Percentiles rank a stretch among this genome's conserved stretches.
Evolutionary conservation across 2,888 invertebrate genomes (phyloP).

Genomic region (Lasioglossum lativentre): DNA sequence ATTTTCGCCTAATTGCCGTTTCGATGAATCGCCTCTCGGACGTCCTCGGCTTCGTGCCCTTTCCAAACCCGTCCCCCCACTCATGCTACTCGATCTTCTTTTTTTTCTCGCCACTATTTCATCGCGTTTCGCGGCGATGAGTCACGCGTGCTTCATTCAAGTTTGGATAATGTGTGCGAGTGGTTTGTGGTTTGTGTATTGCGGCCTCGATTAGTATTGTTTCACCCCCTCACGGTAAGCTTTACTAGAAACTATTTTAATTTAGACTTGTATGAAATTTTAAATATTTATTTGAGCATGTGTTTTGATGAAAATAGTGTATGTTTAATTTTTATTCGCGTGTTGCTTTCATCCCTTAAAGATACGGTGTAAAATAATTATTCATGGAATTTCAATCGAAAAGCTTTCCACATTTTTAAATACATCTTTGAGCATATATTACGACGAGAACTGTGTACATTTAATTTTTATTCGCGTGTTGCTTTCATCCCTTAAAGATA

Average conservation of each 20-base stretch:
- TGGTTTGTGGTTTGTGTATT: not conserved
- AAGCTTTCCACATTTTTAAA: not conserved
- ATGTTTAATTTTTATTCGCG: not conserved
- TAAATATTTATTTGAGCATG: not conserved
- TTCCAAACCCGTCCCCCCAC: not conserved
- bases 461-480: too few species aligned
- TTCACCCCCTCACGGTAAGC: not conserved
- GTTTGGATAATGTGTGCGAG: not conserved
- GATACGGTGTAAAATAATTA: not conserved
- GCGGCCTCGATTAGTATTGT: not conserved
- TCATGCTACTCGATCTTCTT: not conserved
- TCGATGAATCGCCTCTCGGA: not conserved
- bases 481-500: not conserved
- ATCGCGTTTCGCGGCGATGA: not conserved
- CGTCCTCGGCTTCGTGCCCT: not conserved
- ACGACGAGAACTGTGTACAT: not conserved
- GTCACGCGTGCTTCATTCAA: not conserved
- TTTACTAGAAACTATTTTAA: not conserved
- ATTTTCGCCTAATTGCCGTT: slow-evolving; percentile 28
- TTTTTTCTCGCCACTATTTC: not conserved
- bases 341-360: not conserved
- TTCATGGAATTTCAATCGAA: not conserved
- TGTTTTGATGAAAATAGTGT: not conserved
- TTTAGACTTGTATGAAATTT: not conserved
- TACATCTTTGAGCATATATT: not conserved